Conservation (phyloP, 1,140 invertebrate species). For the Maniola jurtina region DNA sequence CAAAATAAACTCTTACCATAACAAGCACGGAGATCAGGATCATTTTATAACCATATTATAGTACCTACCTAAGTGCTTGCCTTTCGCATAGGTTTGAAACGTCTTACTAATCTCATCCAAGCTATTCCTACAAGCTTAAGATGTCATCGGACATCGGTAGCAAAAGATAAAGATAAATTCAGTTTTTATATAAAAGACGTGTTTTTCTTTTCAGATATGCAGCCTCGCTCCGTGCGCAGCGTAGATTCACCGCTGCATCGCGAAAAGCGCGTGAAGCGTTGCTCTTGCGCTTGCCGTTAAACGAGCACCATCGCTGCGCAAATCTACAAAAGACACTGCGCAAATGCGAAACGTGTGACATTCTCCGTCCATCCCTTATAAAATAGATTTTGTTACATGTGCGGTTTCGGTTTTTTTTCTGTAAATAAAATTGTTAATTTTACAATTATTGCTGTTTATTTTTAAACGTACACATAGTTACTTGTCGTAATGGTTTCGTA, state of each 20-base stretch:
- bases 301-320: slow-evolving; percentile 13
- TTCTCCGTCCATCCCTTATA: slow-evolving; percentile 54
- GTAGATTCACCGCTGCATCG: slow-evolving; percentile 51
- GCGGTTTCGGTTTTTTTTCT: slow-evolving; percentile 49
- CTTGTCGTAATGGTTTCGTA: slow-evolving; percentile 20
- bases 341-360: slow-evolving; percentile 10
- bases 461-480: slow-evolving; percentile 11
- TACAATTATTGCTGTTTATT: slow-evolving; percentile 23
- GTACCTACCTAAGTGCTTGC: too few relatives aligned
- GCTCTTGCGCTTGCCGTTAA: slow-evolving; percentile 60
- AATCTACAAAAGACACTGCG: slow-evolving; percentile 6
- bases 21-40: too few relatives aligned
- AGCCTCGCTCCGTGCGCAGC: slow-evolving; percentile 69
- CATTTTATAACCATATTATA: too few relatives aligned
- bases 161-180: too few relatives aligned
- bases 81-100: too few relatives aligned
- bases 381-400: slow-evolving; percentile 38
- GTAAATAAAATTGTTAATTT: slow-evolving; percentile 63
- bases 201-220: slow-evolving; percentile 60
- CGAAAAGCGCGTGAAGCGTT: slow-evolving; percentile 66
- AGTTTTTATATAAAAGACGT: not conserved
- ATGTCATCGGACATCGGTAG: too few relatives aligned
- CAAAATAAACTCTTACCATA: too few relatives aligned
- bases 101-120: too few relatives aligned
- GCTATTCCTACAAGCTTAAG: too few relatives aligned